Evolutionary conservation across 1,140 invertebrate species (phyloP).

Genomic region (Panulirus ornatus): DNA sequence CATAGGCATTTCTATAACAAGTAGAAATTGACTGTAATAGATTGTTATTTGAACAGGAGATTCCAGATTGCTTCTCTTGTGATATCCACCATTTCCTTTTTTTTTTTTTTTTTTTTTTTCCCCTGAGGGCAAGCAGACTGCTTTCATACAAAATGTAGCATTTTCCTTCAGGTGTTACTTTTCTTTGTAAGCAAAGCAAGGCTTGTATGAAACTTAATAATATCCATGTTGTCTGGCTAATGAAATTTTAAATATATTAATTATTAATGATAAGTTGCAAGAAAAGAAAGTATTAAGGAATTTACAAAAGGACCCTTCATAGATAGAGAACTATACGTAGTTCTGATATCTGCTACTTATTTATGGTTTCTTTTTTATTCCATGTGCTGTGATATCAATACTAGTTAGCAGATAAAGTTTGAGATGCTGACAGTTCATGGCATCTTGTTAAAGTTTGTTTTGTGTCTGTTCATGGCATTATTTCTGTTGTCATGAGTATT

Average conservation of each 20-base stretch:
- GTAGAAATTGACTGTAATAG: too few species aligned
- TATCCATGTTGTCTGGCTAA: neutral
- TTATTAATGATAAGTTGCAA: neutral
- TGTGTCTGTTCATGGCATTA: neutral
- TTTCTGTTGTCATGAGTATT: neutral
- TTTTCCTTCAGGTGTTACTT: too few species aligned
- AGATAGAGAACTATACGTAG: neutral
- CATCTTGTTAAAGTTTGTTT: slow-evolving; percentile 12
- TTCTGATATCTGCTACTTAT: slow-evolving; percentile 24
- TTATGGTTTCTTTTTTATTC: slow-evolving; percentile 18
- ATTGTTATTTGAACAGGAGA: too few species aligned
- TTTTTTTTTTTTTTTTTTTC: too few species aligned
- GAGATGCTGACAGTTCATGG: slow-evolving; percentile 19
- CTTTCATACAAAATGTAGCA: too few species aligned
- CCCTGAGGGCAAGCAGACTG: too few species aligned
- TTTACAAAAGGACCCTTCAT: neutral
- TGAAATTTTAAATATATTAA: too few species aligned
- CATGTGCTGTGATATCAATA: slow-evolving; percentile 32
- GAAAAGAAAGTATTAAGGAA: neutral
- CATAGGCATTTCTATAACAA: neutral
- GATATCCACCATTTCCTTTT: too few species aligned
- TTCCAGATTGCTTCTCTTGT: neutral
- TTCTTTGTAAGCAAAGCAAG: neutral
- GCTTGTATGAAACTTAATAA: neutral
- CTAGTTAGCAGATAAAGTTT: slow-evolving; percentile 22